phyloP scores from a whole-genome alignment of 2,888 invertebrate genomes.

The Sicus ferrugineus region DNA sequence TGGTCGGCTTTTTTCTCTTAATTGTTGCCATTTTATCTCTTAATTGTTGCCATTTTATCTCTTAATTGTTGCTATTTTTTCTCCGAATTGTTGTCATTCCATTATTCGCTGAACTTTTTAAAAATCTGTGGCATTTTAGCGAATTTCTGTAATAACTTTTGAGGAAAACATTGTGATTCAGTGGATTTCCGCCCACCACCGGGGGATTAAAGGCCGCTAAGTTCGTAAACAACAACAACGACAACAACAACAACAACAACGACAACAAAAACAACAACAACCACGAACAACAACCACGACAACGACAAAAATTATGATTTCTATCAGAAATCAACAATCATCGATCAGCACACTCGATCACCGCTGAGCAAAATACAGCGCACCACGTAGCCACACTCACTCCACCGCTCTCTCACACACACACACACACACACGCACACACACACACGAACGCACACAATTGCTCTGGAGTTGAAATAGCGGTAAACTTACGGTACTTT shows the following conservation, averaged over 20 bases:
- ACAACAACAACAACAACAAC: not conserved
- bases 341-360: conserved; percentile 2
- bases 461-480: conserved; percentile 51
- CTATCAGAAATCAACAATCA: no score
- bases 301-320: no score
- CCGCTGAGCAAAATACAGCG: not conserved
- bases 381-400: conserved; percentile 21
- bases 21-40: conserved; percentile 18
- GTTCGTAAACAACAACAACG: not conserved
- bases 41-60: not conserved
- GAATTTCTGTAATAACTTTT: no score
- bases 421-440: not conserved
- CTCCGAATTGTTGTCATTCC: no score
- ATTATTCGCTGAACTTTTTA: no score
- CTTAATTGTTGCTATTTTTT: conserved; percentile 28
- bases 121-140: no score
- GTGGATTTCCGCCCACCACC: no score
- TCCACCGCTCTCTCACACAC: not conserved
- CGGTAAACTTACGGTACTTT: conserved; percentile 66
- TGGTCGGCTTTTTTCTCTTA: conserved; percentile 7
- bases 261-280: conserved; percentile 23
- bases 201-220: no score
- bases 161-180: no score
- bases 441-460: conserved; percentile 5
- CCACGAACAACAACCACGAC: conserved; percentile 26